Base-by-base conservation (phyloP, 2,797 vertebrate species). In the Aldrovandia affinis region DNA sequence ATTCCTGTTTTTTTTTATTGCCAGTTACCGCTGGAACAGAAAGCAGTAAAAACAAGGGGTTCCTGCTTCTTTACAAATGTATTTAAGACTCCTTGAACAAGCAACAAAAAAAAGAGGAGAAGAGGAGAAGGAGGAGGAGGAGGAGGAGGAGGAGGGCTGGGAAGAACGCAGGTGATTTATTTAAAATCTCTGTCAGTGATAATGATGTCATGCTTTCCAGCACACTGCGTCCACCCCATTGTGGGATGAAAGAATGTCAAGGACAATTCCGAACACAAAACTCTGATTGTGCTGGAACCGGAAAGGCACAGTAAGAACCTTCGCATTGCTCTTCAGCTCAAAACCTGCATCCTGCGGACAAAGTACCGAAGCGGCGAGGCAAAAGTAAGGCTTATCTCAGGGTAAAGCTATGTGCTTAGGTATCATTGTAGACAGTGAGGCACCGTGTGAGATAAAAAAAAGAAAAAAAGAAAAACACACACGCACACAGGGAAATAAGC, bases 201-300 rank as follows among this genome's bases (percentile, higher is more conserved):
- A 95, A 97, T 98, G 97, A 97, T 97, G 97, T 98, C 97, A 98
- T 96, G 95, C 93, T 96, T 97, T 97, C 96, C 96, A 97, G 96
- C 95, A 96, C 96, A 96, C 96, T 93, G 92, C 92, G 96, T 97
- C 96, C 97, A 96, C 96, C 93, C 95, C 94, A 28, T 95, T 96
- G 96, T 96, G 96, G 97, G 96, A 97, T 95, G 95, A 94, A 96
- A 96, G 97, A 98, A 97, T 97, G 97, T 97, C 97, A 98, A 98
- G 97, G 98, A 99, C 97, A 96, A 96, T 95, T 95, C 94, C 95
- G 95, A 96, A 95, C 95, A 96, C 95, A 96, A 95, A 94, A 95
- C 96, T 84, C 92, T 92, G 96, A 97, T 96, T 97, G 95, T 96
- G 95, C 95, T 96, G 91, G 92, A 95, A 97, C 96, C 95, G 95